Evolutionary conservation across 2,797 vertebrate species (phyloP).

Genomic region (Passerculus sandwichensis): DNA sequence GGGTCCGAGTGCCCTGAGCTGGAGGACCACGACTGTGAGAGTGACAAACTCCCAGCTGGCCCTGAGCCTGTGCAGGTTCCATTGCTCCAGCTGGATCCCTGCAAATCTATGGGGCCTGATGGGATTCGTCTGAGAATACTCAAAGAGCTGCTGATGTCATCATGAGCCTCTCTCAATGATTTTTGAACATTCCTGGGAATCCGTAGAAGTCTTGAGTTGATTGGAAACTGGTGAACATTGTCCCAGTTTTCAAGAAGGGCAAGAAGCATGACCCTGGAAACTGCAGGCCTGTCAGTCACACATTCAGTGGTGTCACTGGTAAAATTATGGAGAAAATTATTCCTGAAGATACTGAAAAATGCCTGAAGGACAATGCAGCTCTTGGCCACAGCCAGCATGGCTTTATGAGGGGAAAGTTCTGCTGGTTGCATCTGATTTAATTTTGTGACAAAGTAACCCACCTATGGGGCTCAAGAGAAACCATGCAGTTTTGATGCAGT

Average conservation of each 20-base stretch:
- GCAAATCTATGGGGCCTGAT: no score
- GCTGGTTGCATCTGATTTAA: not conserved
- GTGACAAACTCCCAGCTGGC: not conserved
- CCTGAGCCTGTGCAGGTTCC: not conserved
- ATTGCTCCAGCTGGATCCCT: not conserved
- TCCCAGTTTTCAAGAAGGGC: not conserved
- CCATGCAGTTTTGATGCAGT: not conserved
- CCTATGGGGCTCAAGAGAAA: not conserved
- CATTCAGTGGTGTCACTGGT: not conserved
- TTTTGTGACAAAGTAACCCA: not conserved
- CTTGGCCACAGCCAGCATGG: rapidly evolving
- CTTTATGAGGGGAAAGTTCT: not conserved
- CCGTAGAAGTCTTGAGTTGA: not conserved
- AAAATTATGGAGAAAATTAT: not conserved
- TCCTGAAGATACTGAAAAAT: not conserved
- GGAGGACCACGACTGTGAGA: not conserved
- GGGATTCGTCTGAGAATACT: not conserved
- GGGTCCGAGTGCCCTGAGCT: not conserved
- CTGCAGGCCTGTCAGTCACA: not conserved
- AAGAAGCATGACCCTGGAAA: not conserved
- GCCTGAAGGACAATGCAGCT: not conserved
- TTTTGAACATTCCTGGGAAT: no score
- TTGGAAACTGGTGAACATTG: not conserved
- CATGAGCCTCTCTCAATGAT: no score
- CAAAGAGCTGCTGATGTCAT: not conserved